A percentile compares a stretch with the other conserved stretches of the same genome.
phyloP scores from a whole-genome alignment of 2,113 vertebrate genomes.

The Clarias gariepinus region DNA sequence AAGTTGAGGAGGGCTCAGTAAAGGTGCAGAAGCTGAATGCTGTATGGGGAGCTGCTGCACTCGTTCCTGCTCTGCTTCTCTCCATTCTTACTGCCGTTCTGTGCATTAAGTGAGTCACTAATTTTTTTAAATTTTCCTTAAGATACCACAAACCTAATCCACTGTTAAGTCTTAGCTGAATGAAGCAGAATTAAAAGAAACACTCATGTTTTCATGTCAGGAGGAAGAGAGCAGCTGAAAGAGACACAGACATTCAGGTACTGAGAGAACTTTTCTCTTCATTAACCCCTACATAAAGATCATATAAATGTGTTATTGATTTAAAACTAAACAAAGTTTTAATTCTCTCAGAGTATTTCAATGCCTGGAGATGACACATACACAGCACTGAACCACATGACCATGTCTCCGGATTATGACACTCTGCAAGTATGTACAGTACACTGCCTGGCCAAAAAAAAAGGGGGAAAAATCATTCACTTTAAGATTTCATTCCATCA shows the following conservation, averaged over 20 bases:
- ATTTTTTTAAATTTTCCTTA: background rate
- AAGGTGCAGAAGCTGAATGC: background rate
- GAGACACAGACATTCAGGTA: background rate
- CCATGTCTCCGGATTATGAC: too few species aligned
- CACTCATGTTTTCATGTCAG: background rate
- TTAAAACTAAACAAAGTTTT: background rate
- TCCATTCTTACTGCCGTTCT: background rate
- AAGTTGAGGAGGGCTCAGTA: too few species aligned
- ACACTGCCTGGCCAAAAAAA: too few species aligned
- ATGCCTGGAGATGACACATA: background rate
- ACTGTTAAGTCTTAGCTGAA: background rate
- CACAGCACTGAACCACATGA: background rate
- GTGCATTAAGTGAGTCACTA: background rate
- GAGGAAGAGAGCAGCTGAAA: background rate
- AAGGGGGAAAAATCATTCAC: too few species aligned
- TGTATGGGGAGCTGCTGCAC: conserved; percentile 2
- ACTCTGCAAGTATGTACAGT: too few species aligned
- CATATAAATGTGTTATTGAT: background rate
- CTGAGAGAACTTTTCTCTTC: background rate
- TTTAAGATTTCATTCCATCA: too few species aligned
- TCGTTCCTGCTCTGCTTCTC: background rate
- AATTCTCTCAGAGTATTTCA: background rate
- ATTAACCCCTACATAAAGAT: background rate
- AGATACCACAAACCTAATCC: background rate
- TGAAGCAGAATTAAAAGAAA: background rate